Conservation (phyloP, 2,888 invertebrate genomes). For the Pristionchus entomophagus region DNA sequence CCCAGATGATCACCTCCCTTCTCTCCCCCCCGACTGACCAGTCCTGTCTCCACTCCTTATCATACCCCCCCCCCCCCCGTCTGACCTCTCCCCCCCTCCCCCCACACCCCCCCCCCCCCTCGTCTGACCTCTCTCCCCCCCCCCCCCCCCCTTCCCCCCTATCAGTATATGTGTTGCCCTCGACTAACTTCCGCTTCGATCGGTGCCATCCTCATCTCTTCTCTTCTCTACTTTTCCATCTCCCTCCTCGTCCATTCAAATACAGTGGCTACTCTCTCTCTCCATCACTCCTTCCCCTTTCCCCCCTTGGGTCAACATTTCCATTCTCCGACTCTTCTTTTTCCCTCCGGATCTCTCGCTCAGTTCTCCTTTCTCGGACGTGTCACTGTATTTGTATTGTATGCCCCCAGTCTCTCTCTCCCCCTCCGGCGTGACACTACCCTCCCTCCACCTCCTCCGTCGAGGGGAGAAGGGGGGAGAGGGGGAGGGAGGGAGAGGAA, state of each 20-base stretch:
- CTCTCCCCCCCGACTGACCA: no score
- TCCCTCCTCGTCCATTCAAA: not conserved
- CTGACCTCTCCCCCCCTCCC: no score
- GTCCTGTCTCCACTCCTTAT: no score
- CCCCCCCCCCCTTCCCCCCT: not conserved
- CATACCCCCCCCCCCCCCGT: no score
- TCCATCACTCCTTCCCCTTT: not conserved
- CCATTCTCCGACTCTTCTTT: constrained; percentile 26
- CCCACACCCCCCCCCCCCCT: no score
- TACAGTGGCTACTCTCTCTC: constrained; percentile 37
- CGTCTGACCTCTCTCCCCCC: not conserved
- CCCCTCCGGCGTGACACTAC: constrained; percentile 39
- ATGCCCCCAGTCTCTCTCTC: constrained; percentile 13
- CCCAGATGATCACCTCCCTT: not conserved
- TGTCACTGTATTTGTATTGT: constrained; percentile 23
- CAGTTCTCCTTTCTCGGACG: constrained; percentile 38
- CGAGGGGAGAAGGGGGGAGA: not conserved
- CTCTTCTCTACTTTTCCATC: constrained; percentile 19
- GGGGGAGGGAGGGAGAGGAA: not conserved
- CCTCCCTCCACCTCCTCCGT: constrained; percentile 35
- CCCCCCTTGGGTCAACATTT: constrained; percentile 26
- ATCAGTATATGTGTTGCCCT: not conserved
- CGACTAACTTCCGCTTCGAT: constrained; percentile 21
- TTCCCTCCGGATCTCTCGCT: constrained; percentile 31
- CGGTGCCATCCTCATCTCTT: not conserved